phyloP scores from a whole-genome alignment of 2,888 invertebrate species.

The Pinctada fucata region DNA sequence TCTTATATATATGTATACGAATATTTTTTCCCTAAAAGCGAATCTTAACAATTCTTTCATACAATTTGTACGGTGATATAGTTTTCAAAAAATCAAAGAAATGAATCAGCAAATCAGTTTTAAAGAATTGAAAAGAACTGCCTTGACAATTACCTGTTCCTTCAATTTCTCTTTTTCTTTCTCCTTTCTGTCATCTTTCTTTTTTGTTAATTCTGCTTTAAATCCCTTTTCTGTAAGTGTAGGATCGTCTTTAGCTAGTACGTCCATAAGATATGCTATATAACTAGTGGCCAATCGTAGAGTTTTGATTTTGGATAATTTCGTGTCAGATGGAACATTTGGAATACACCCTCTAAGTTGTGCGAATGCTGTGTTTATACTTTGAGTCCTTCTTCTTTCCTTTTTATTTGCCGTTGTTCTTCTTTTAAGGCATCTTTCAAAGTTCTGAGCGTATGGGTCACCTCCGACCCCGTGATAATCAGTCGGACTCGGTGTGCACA shows the following conservation, averaged over 20 bases:
- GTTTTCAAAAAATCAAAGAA: too few relatives aligned
- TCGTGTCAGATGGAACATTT: constrained; percentile 96
- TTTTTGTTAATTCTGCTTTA: constrained; percentile 86
- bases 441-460: constrained; percentile 31
- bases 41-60: too few relatives aligned
- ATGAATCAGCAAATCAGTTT: too few relatives aligned
- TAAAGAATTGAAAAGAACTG: too few relatives aligned
- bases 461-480: constrained; percentile 40
- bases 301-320: constrained; percentile 95
- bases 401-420: constrained; percentile 92
- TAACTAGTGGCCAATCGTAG: constrained; percentile 87
- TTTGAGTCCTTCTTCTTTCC: constrained; percentile 92
- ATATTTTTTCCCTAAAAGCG: too few relatives aligned
- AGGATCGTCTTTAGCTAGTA: constrained; percentile 88
- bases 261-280: constrained; percentile 90
- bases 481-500: constrained; percentile 42
- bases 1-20: too few relatives aligned
- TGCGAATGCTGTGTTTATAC: constrained; percentile 96
- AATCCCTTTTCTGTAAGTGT: constrained; percentile 83
- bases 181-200: constrained; percentile 61
- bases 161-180: constrained; percentile 44
- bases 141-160: constrained; percentile 42
- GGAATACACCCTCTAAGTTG: constrained; percentile 95
- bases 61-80: too few relatives aligned
- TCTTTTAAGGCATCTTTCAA: constrained; percentile 63